Evolutionary conservation across 2,888 invertebrate species (phyloP).

Genomic region (Beris chalybata): DNA sequence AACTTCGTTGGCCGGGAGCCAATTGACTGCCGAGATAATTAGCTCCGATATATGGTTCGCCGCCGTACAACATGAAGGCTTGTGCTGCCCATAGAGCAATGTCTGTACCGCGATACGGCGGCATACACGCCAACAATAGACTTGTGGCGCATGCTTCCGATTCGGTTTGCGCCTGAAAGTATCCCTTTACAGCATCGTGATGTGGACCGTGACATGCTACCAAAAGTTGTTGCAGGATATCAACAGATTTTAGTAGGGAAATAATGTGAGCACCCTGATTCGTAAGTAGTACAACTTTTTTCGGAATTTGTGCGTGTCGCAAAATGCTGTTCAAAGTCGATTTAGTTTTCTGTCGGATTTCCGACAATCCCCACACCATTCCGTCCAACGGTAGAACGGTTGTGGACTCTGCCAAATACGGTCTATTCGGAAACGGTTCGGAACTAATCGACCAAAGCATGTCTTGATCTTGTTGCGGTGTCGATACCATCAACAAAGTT

Average conservation of each 20-base stretch:
- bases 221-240: slow-evolving; percentile 80
- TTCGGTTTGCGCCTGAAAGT: slow-evolving; percentile 80
- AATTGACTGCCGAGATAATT: slow-evolving; percentile 38
- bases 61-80: slow-evolving; percentile 90
- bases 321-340: slow-evolving; percentile 46
- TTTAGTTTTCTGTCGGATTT: slow-evolving; percentile 57
- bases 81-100: slow-evolving; percentile 86
- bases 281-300: slow-evolving; percentile 83
- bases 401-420: slow-evolving; percentile 70
- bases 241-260: slow-evolving; percentile 82
- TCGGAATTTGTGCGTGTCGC: slow-evolving; percentile 63
- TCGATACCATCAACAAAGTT: slow-evolving; percentile 68
- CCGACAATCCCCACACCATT: slow-evolving; percentile 84
- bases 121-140: slow-evolving; percentile 80
- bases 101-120: slow-evolving; percentile 61
- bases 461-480: slow-evolving; percentile 72
- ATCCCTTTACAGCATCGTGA: slow-evolving; percentile 78
- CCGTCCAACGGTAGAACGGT: slow-evolving; percentile 79
- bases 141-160: slow-evolving; percentile 91
- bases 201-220: slow-evolving; percentile 84
- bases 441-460: slow-evolving; percentile 76
- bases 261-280: slow-evolving; percentile 86
- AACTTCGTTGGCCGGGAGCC: slow-evolving; percentile 40
- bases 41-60: slow-evolving; percentile 62
- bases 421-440: slow-evolving; percentile 66